Base-by-base conservation (phyloP, 2,113 vertebrate genomes). In the Calidris pygmaea region DNA sequence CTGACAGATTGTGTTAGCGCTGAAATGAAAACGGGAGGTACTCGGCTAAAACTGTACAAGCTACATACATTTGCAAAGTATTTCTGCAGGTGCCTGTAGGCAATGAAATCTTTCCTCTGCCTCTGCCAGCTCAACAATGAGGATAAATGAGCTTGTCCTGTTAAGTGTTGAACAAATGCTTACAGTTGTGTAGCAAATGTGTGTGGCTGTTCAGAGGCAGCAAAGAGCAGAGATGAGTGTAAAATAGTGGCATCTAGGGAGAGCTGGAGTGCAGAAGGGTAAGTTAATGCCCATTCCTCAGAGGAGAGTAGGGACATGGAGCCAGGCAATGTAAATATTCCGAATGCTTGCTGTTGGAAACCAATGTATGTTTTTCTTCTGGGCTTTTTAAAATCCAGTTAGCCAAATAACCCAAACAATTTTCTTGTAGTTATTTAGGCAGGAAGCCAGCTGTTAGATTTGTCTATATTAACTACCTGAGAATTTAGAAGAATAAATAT, bases 391-490 rank as follows among this genome's bases (percentile, higher is more conserved):
- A 91, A 95, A 92, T 71, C 43, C 89, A 50, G 93, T 92, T 95
- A 89, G 72, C n/a, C 56, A 81, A 91, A 92, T 45, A 94, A 87
- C 18, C 63, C 55, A 81, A 92, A 81, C 71, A 80, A 41, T 30
- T 65, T 97, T 96, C 87, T 91, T 79, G n/a, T 95, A 95, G 59
- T 93, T 93, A 34, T 79, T 88, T 34, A 90, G 93, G 89, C 95
- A 82, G 89, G 80, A 96, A 97, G 92, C 93, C 96, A 89, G 85
- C 58, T 73, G 35, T 77, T 87, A 73, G 80, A 83, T 75, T 84
- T 89, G 60, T 47, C 62, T 67, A 0, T 55, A 60, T 72, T 95
- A 91, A 92, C 66, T 96, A 79, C 74, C 55, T 65, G 94, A 92
- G 87, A 95, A 88, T 92, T 96, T 87, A 85, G 66, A 92, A 82